Conservation (phyloP, 1,140 invertebrate species). For the Dendroctonus ponderosae region DNA sequence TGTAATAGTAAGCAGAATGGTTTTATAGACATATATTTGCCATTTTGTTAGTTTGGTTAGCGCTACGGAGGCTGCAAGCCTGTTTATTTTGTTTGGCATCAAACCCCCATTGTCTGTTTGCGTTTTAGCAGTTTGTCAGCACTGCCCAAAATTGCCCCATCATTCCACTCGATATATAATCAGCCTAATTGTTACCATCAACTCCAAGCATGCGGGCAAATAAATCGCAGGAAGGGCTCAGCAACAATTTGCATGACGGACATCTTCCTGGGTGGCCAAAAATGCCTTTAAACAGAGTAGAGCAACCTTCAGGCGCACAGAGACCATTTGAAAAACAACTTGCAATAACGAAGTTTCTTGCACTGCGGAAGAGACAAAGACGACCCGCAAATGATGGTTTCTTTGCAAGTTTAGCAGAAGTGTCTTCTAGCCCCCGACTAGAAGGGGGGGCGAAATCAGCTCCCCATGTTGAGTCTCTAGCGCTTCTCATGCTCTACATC, state of each 20-base stretch:
- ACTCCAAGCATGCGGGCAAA: too few species aligned
- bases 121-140: not conserved
- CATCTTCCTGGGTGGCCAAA: too few species aligned
- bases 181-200: too few species aligned
- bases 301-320: too few species aligned
- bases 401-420: not conserved
- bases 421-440: not conserved
- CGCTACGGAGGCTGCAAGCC: not conserved
- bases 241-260: too few species aligned
- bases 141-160: not conserved
- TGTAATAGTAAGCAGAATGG: conserved; percentile 27
- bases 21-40: conserved; percentile 28
- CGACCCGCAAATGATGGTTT: not conserved
- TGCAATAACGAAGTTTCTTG: too few species aligned
- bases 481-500: not conserved
- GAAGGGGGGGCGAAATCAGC: not conserved
- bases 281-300: too few species aligned
- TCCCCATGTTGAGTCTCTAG: not conserved
- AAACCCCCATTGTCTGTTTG: conserved; percentile 11
- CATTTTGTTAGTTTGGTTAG: conserved; percentile 28
- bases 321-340: too few species aligned
- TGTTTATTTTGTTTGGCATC: conserved; percentile 16
- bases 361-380: not conserved
- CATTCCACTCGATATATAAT: not conserved
- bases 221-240: too few species aligned